phyloP scores from a whole-genome alignment of 2,888 invertebrate species.

The Folsomia candida region DNA sequence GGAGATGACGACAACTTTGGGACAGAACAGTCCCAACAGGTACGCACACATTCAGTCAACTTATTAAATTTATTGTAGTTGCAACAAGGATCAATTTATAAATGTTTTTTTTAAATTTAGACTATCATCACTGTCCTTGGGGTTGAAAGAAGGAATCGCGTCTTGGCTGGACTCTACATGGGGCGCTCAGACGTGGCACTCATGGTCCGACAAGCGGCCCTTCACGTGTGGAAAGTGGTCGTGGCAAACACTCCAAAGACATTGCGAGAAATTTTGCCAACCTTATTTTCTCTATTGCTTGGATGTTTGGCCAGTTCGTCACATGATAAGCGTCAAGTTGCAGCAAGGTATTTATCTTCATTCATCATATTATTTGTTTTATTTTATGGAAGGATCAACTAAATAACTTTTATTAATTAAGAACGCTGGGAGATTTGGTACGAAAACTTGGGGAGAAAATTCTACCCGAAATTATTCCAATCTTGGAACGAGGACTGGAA shows the following conservation, averaged over 20 bases:
- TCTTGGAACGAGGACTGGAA: slow-evolving; percentile 86
- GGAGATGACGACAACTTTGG: slow-evolving; percentile 99
- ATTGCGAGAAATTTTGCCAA: slow-evolving; percentile 90
- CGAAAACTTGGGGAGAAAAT: slow-evolving; percentile 96
- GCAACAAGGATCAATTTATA: not conserved
- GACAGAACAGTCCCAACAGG: slow-evolving; percentile 84
- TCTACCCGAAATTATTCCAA: slow-evolving; percentile 95
- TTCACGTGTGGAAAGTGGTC: slow-evolving; percentile 99
- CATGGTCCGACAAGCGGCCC: slow-evolving; percentile 93
- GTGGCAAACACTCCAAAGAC: slow-evolving; percentile 97
- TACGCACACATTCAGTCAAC: slow-evolving; percentile 32
- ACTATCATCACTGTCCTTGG: slow-evolving; percentile 88
- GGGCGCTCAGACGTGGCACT: slow-evolving; percentile 94
- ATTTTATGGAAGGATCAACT: slow-evolving; percentile 62
- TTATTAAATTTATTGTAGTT: not conserved
- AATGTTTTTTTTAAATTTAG: slow-evolving; percentile 53
- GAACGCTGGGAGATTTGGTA: slow-evolving; percentile 94
- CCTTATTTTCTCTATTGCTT: slow-evolving; percentile 83
- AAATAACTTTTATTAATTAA: slow-evolving; percentile 60
- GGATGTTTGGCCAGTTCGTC: slow-evolving; percentile 94
- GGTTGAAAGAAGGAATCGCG: slow-evolving; percentile 83
- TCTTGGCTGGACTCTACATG: slow-evolving; percentile 93
- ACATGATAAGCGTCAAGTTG: slow-evolving; percentile 83
- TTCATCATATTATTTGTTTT: not conserved
- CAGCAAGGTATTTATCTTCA: slow-evolving; percentile 34